Evolutionary conservation across 2,113 vertebrate species (phyloP), one percentile per base, ranked within the genome.

Genomic region (Dissostichus mawsoni): DNA sequence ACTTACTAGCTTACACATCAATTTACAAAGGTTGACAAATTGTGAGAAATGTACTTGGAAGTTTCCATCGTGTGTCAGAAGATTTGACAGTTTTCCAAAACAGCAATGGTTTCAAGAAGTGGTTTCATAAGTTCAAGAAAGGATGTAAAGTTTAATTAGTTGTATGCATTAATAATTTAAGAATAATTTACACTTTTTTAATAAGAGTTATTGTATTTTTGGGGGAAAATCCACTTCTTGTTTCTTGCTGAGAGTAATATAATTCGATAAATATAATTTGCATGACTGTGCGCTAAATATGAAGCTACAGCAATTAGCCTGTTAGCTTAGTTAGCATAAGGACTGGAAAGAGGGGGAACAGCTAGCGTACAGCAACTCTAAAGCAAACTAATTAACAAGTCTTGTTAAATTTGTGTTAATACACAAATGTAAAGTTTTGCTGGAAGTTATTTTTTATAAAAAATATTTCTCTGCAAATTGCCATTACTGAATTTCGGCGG

Each of bases 21-120:
- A 52, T 83, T 73, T 53, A 33, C 9, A 25, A 23, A 63, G 25
- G 16, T n/a, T 73, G 61, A 74, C 57, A 76, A 69, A 73, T 45
- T 51, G 33, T 80, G 72, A 74, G 64, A 74, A 57, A 61, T 55
- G 5, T 44, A 61, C 25, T 33, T 57, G 36, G 78, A 41, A 44
- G 33, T 78, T 62, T 76, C 36, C 25, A 33, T 69, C 13, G 53
- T 72, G 9, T 72, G 36, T 14, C 20, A 41, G 17, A 57, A 41
- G 16, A 17, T 74, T 78, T 20, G 13, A 63, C 3, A 69, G 25
- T 76, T 69, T 41, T 14, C 0, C 1, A 41, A 62, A 65, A 41
- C 2, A 59, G 4, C 2, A 36, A 36, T 66, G 12, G 25, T 41
- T 29, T 29, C 3, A 29, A 29, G 3, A 29, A 29, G 29, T 29